Base-by-base conservation (phyloP, 2,113 vertebrate genomes). In the Apeltes quadracus region DNA sequence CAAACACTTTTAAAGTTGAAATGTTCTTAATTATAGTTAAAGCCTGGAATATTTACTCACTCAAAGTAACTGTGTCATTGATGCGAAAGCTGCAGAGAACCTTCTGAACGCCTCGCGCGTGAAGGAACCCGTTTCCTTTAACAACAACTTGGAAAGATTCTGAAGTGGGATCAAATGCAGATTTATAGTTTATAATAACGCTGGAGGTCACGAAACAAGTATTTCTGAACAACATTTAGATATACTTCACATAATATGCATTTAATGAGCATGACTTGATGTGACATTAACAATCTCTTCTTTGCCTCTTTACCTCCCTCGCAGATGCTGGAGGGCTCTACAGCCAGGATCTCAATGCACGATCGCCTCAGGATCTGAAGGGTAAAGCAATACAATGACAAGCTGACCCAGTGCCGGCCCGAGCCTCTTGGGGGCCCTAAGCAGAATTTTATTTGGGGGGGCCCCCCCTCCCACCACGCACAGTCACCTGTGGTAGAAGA, bases 61-160 rank as follows among this genome's bases (percentile, higher is more conserved):
- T 98, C 82, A 97, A 81, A 0, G 96, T 97, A 22, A 95, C 67
- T 0, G 96, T 97, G 77, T 98, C 97, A 0, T 99, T 99, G 91
- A 99, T 96, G 83, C 94, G 95, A 92, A 99, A 99, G 79, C 97
- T 99, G 94, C 97, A 99, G 76, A 98, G 95, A 23, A 99, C 96
- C 36, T 95, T 90, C 88, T 98, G 95, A 0, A 96, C 95, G 0
- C 96, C 96, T 1, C 96, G 94, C 20, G 97, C 93, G 0, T 98
- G 96, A 43, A 95, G 95, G 81, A 99, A 99, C 38, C 98, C 98
- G 0, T 99, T 99, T 16, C 98, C 98, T 57, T 91, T 95, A 51
- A 99, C 95, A 0, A 98, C 96, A 0, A 98, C 98, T 93, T 99
- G 95, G 80, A 99, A 99, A 0, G 95, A 95, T 79, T 98, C 98